Evolutionary conservation across 2,797 vertebrate species (phyloP).

Genomic region (Ataeniobius toweri): DNA sequence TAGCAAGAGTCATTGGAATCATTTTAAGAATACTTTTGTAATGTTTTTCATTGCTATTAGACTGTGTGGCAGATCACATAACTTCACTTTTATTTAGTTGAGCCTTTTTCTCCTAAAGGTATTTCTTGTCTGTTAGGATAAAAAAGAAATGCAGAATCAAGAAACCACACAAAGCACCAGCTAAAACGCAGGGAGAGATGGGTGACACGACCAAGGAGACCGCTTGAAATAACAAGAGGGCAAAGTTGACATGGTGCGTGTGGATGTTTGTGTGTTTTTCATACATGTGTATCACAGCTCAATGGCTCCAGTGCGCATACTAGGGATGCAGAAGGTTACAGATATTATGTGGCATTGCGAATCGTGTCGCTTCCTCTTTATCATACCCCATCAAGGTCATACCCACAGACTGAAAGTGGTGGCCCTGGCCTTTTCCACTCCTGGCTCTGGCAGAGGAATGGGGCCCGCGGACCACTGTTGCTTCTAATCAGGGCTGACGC

Average conservation of each 20-base stretch:
- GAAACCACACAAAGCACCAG: slow-evolving; percentile 46
- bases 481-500: slow-evolving; percentile 85
- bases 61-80: slow-evolving; percentile 19
- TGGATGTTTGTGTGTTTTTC: slow-evolving; percentile 24
- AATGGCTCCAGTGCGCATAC: slow-evolving; percentile 56
- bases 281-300: slow-evolving; percentile 65
- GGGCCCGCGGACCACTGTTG: slow-evolving; percentile 77
- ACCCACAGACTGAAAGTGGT: slow-evolving; percentile 74
- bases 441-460: slow-evolving; percentile 76
- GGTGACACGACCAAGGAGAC: slow-evolving; percentile 62
- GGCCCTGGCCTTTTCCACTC: slow-evolving; percentile 79
- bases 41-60: slow-evolving; percentile 21
- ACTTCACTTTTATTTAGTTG: slow-evolving; percentile 33
- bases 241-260: slow-evolving; percentile 51
- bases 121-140: slow-evolving; percentile 28
- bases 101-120: slow-evolving; percentile 40
- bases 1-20: neutral
- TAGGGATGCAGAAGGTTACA: slow-evolving; percentile 70
- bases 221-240: slow-evolving; percentile 63
- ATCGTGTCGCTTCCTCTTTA: slow-evolving; percentile 76
- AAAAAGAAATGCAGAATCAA: slow-evolving; percentile 47
- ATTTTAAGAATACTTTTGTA: slow-evolving; percentile 20
- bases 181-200: slow-evolving; percentile 55
- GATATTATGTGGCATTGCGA: slow-evolving; percentile 77
- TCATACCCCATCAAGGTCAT: slow-evolving; percentile 80